Base-by-base conservation (phyloP, 2,797 vertebrate species). In the Craterocephalus amniculus region DNA sequence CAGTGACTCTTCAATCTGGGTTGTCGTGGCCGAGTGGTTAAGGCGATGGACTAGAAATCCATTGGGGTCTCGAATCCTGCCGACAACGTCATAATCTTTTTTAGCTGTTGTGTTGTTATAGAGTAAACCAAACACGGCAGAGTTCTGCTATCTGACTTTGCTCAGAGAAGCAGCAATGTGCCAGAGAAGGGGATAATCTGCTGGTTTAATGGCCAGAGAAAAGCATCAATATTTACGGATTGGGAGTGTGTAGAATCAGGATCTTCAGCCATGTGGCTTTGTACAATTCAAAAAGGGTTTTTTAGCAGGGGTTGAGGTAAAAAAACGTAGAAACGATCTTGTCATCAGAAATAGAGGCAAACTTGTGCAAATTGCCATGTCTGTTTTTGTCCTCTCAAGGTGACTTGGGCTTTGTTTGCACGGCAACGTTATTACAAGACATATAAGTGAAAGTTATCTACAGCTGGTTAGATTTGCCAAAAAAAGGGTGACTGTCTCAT, bases 21-120 rank as follows among this genome's bases (percentile, higher is more conserved):
- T 91, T 93, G 90, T 92, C 67, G 87, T 94, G 91, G 91, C 89
- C 85, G 88, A 92, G 90, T 89, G 89, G 90, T 93, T 94, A 93
- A 92, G 89, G 92, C 87, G 87, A 93, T 93, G 87, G 91, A 91
- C 90, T 94, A 92, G 90, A 92, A 94, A 93, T 93, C 93, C 89
- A 92, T 93, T 93, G 92, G 92, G 92, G 83, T 93, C 78, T 93
- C 82, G 63, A 93, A 93, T 92, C 93, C 90, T 94, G 90, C 88
- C 71, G 80, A 88, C 89, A 91, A 86, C 84, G 88, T 0, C 9
- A 8, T 8, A 20, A 20, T 18, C 6, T 48, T 45, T 45, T 45
- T 18, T 9, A n/a, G 18, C n/a, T 48, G 45, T 20, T 18, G 0
- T n/a, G 4, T n/a, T n/a, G 8, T 9, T n/a, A 45, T 2, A n/a